phyloP scores from a whole-genome alignment of 2,113 vertebrate genomes.

The Eretmochelys imbricata region DNA sequence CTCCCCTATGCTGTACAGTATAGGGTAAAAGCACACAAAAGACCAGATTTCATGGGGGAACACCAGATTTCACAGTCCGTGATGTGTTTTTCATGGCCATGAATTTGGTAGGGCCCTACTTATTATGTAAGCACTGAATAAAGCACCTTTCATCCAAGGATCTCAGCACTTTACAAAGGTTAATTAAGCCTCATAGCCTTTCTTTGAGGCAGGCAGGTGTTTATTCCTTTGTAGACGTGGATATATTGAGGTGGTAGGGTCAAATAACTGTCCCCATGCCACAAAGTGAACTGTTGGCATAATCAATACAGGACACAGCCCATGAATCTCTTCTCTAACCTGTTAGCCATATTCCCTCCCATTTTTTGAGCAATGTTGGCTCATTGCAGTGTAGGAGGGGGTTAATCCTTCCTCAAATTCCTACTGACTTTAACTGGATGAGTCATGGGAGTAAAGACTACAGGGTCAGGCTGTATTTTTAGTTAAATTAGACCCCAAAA shows the following conservation, averaged over 20 bases:
- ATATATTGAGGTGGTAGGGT: neutral
- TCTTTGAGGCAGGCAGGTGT: neutral
- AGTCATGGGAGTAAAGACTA: neutral
- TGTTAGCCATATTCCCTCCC: neutral
- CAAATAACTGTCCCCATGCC: neutral
- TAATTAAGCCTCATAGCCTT: neutral
- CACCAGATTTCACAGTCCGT: too few species aligned
- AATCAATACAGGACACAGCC: neutral
- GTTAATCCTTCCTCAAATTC: neutral
- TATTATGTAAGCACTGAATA: neutral
- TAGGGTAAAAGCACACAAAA: too few species aligned
- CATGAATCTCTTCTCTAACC: neutral
- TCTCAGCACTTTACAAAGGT: neutral
- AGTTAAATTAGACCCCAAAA: neutral
- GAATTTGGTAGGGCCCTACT: neutral
- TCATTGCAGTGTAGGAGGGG: neutral
- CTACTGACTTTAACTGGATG: neutral
- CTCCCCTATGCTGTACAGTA: too few species aligned
- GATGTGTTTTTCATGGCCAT: too few species aligned
- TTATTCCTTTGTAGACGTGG: neutral
- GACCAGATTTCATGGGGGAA: too few species aligned
- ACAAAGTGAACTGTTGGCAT: neutral
- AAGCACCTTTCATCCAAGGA: neutral
- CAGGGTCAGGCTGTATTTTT: neutral
- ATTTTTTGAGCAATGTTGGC: neutral